phyloP scores from a whole-genome alignment of 2,888 invertebrate species.

The Mimumesa dahlbomi region DNA sequence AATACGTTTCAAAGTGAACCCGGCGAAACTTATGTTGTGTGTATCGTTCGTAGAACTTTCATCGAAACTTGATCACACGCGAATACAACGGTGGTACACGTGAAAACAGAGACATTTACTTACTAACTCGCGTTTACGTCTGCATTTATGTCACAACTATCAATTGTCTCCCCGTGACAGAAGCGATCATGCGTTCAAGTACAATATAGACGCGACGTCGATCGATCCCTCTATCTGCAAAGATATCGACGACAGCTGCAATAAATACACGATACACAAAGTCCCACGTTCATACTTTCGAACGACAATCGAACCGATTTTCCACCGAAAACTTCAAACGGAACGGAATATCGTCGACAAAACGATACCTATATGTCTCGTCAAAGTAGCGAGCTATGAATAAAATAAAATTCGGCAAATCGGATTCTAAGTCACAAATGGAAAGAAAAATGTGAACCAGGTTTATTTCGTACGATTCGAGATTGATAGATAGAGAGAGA shows the following conservation, averaged over 20 bases:
- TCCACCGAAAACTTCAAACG: no score
- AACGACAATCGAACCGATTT: background rate
- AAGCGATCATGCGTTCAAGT: constrained; percentile 35
- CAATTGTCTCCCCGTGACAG: constrained; percentile 37
- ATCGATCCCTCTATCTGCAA: constrained; percentile 51
- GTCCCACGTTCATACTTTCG: constrained; percentile 1
- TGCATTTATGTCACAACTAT: constrained; percentile 50
- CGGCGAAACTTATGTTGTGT: no score
- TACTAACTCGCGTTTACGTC: constrained; percentile 15
- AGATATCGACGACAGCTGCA: constrained; percentile 1
- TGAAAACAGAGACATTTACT: constrained; percentile 42
- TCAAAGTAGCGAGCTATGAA: no score
- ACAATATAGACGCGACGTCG: constrained; percentile 43
- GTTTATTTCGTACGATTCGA: no score
- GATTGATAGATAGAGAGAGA: no score
- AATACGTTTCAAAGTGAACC: no score
- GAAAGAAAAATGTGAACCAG: no score
- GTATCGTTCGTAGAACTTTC: background rate
- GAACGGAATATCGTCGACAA: no score
- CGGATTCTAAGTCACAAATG: no score
- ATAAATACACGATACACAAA: background rate
- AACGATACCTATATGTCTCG: no score
- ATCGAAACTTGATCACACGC: constrained; percentile 9
- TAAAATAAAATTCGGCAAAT: no score
- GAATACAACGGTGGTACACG: no score